phyloP scores from a whole-genome alignment of 2,888 invertebrate species.

The Netelia inedita region DNA sequence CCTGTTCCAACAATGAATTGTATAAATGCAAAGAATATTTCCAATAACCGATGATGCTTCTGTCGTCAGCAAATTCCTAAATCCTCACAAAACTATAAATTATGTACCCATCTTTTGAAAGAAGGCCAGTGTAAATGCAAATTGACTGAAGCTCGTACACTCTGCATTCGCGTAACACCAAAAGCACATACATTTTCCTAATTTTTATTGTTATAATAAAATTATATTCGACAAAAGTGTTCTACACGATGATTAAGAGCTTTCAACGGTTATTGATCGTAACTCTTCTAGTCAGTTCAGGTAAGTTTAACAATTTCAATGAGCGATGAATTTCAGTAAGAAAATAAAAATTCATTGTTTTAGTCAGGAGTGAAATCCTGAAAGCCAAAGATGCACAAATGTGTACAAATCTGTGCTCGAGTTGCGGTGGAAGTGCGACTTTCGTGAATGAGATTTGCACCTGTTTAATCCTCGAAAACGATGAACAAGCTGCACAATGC shows the following conservation, averaged over 20 bases:
- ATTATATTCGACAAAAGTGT: not conserved
- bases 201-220: not conserved
- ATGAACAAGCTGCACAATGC: conserved; percentile 71
- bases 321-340: conserved; percentile 5
- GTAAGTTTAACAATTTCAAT: conserved; percentile 34
- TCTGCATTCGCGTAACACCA: not conserved
- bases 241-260: conserved; percentile 35
- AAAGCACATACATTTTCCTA: not conserved
- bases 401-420: conserved; percentile 73
- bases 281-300: conserved; percentile 40
- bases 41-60: conserved; percentile 4
- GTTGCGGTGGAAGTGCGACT: conserved; percentile 69
- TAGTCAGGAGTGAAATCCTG: conserved; percentile 64
- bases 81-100: conserved; percentile 65
- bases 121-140: conserved; percentile 37
- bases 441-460: conserved; percentile 72
- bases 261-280: conserved; percentile 37
- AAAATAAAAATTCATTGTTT: conserved; percentile 3
- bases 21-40: conserved; percentile 11
- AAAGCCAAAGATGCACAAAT: conserved; percentile 64
- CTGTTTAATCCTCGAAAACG: conserved; percentile 70
- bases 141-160: not conserved
- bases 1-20: conserved; percentile 5
- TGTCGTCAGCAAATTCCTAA: conserved; percentile 70
- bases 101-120: conserved; percentile 23